These are phyloP conservation scores for Oligia strigilis DNA, from an alignment of 2,888 invertebrate species.

Conservation along the genomic window DNA sequence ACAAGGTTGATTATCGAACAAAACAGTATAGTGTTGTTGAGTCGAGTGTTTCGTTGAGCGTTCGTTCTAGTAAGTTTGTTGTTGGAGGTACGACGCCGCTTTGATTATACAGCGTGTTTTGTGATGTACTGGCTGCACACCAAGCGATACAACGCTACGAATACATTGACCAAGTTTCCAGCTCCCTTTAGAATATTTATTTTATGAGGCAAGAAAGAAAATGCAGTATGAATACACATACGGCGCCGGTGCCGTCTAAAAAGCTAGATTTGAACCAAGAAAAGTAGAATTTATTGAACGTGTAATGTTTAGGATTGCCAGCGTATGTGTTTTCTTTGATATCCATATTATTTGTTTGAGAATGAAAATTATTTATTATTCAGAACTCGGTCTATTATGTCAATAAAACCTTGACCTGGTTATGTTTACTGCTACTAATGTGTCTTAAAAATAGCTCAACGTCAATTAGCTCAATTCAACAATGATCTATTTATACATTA, in stretches of 20 bases:
- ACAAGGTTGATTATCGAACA: conserved; percentile 62
- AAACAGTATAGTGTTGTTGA: conserved; percentile 63
- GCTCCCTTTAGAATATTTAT: neutral
- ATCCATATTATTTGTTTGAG: neutral
- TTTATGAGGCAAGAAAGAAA: neutral
- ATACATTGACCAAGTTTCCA: neutral
- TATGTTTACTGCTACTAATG: neutral
- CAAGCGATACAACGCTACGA: conserved; percentile 33
- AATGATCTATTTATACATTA: neutral
- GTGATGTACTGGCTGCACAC: conserved; percentile 49
- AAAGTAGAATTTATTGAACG: conserved; percentile 41
- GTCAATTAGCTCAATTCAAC: conserved; percentile 26
- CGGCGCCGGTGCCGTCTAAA: conserved; percentile 27
- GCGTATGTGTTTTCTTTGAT: conserved; percentile 5
- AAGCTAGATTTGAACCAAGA: conserved; percentile 61
- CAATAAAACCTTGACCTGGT: neutral
- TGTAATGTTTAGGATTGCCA: conserved; percentile 24
- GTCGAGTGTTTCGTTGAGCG: conserved; percentile 64
- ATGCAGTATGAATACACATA: conserved; percentile 1
- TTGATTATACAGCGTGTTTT: conserved; percentile 63
- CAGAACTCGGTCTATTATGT: neutral
- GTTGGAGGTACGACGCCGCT: conserved; percentile 66
- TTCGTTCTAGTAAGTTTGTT: conserved; percentile 69
- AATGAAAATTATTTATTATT: neutral
- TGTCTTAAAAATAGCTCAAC: neutral